These are phyloP conservation scores for Cotesia glomerata DNA, from an alignment of 1,140 invertebrate species.

Conservation along the genomic window DNA sequence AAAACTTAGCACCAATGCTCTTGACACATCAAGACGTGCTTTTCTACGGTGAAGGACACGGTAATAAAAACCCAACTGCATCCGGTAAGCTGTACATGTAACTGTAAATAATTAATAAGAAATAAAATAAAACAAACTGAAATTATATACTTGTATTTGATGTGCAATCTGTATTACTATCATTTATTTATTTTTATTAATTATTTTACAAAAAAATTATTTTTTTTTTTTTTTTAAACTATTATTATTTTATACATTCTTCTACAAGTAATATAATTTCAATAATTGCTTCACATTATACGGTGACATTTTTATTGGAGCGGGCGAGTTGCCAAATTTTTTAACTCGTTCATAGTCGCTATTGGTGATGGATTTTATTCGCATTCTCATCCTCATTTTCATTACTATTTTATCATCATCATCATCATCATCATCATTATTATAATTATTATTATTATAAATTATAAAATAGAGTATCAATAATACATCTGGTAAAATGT, in stretches of 20 bases:
- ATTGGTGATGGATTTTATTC: background rate
- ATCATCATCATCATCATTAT: no score
- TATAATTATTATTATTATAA: no score
- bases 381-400: no score
- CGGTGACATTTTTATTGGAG: background rate
- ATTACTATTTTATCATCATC: no score
- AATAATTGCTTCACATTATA: constrained; percentile 6
- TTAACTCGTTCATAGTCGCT: background rate
- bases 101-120: background rate
- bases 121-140: constrained; percentile 14
- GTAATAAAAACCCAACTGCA: constrained; percentile 17
- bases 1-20: constrained; percentile 41
- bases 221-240: constrained; percentile 29
- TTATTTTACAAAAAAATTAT: constrained; percentile 1
- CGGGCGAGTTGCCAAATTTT: background rate
- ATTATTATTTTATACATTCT: constrained; percentile 2
- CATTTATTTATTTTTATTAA: constrained; percentile 16
- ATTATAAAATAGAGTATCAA: background rate
- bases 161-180: constrained; percentile 47
- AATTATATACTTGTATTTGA: constrained; percentile 48
- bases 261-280: constrained; percentile 27
- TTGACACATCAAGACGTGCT: constrained; percentile 41
- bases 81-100: constrained; percentile 52
- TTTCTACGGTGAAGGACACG: constrained; percentile 53
- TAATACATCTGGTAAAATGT: background rate